These are phyloP conservation scores for Chionodraco myersi DNA, from an alignment of 2,113 vertebrate species.

Conservation along the genomic window DNA sequence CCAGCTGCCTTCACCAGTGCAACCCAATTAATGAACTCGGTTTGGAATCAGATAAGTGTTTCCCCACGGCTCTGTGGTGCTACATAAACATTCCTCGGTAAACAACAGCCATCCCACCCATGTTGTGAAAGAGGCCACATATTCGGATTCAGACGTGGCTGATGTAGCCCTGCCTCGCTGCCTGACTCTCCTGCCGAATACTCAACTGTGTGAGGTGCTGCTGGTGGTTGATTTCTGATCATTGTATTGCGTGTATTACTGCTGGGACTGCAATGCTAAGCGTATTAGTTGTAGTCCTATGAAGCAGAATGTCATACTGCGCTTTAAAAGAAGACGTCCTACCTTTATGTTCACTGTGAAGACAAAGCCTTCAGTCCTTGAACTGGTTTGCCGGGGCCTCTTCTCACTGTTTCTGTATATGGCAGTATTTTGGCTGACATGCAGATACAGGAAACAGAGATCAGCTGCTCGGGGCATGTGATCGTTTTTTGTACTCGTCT, in stretches of 20 bases:
- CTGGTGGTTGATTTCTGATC: slow-evolving; percentile 9
- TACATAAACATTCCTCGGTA: slow-evolving; percentile 77
- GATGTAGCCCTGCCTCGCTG: slow-evolving; percentile 46
- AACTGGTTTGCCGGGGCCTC: slow-evolving; percentile 62
- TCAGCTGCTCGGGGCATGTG: slow-evolving; percentile 81
- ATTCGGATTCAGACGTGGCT: slow-evolving; percentile 62
- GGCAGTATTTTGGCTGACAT: slow-evolving; percentile 77
- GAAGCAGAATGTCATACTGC: not conserved
- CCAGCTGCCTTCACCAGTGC: slow-evolving; percentile 39
- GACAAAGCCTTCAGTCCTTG: slow-evolving; percentile 65
- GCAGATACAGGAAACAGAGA: slow-evolving; percentile 82
- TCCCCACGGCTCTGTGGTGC: slow-evolving; percentile 62
- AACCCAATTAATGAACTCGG: slow-evolving; percentile 65
- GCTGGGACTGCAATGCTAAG: not conserved
- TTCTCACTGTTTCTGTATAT: slow-evolving; percentile 70
- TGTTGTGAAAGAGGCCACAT: slow-evolving; percentile 76
- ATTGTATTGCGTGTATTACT: slow-evolving; percentile 19
- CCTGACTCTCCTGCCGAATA: slow-evolving; percentile 28
- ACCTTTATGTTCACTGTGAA: slow-evolving; percentile 47
- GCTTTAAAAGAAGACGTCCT: not conserved
- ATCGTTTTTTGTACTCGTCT: slow-evolving; percentile 74
- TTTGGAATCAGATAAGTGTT: slow-evolving; percentile 73
- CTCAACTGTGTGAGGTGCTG: slow-evolving; percentile 14
- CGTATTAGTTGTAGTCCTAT: not conserved
- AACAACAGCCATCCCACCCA: slow-evolving; percentile 75